Conservation (phyloP, 2,888 invertebrate species). For the Orthonychiurus folsomi region DNA sequence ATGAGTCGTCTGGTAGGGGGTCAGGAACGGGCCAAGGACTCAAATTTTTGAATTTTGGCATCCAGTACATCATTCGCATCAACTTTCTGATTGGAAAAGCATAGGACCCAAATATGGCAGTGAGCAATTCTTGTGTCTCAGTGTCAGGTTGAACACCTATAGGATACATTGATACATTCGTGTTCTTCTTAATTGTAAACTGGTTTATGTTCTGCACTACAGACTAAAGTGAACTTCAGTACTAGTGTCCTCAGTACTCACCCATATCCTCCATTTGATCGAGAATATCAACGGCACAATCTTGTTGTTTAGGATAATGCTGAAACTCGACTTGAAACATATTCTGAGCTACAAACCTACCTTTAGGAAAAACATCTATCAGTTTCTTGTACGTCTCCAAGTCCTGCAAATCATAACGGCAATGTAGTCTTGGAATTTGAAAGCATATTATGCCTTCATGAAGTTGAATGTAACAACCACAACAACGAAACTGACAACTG, state of each 20-base stretch:
- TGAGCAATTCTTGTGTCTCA: conserved; percentile 72
- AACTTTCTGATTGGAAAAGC: conserved; percentile 51
- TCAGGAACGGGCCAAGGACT: conserved; percentile 78
- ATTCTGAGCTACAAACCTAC: conserved; percentile 73
- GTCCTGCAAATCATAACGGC: too few species aligned
- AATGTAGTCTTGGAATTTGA: too few species aligned
- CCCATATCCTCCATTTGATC: conserved; percentile 92
- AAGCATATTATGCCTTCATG: too few species aligned
- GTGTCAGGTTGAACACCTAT: conserved; percentile 80
- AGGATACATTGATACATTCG: conserved; percentile 19
- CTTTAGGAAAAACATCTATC: conserved; percentile 78
- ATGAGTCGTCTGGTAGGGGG: conserved; percentile 68
- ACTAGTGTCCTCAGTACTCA: too few species aligned
- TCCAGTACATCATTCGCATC: conserved; percentile 54
- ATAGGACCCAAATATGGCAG: conserved; percentile 71
- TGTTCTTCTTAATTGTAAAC: too few species aligned
- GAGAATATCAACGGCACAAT: conserved; percentile 78
- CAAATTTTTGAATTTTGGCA: conserved; percentile 82
- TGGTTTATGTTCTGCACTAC: too few species aligned
- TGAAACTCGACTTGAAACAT: conserved; percentile 78
- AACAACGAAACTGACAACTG: too few species aligned
- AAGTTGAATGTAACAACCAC: too few species aligned
- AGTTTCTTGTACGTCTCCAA: conserved; percentile 78
- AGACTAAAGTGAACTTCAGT: too few species aligned
- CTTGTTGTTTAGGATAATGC: conserved; percentile 95